These are phyloP conservation scores for Meloidogyne exigua DNA, from an alignment of 1,140 invertebrate genomes.

Conservation along the genomic window DNA sequence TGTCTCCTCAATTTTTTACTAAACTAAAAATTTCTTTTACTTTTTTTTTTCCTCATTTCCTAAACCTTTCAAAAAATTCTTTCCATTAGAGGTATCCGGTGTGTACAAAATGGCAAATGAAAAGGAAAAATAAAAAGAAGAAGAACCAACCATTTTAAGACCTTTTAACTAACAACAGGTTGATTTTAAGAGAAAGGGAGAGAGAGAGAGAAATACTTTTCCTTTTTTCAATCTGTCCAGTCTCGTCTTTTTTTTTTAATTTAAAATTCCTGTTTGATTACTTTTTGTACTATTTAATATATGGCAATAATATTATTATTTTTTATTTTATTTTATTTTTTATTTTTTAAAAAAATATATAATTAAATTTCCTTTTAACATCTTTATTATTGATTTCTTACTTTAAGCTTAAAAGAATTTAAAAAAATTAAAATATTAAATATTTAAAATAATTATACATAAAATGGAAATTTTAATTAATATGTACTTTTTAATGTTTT, in stretches of 20 bases:
- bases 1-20: neutral
- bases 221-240: neutral
- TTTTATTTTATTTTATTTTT: neutral
- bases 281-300: neutral
- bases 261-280: slow-evolving; percentile 5
- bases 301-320: no score
- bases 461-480: no score
- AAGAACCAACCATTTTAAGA: neutral
- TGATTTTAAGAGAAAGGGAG: neutral
- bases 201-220: neutral
- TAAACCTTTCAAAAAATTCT: slow-evolving; percentile 4
- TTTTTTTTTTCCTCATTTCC: neutral
- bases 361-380: neutral
- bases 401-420: no score
- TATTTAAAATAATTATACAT: no score
- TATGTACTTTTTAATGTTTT: no score
- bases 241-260: neutral
- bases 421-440: no score
- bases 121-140: neutral
- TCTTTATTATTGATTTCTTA: no score
- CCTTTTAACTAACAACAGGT: neutral
- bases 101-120: neutral
- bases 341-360: neutral
- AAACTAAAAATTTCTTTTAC: neutral
- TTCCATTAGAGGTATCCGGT: slow-evolving; percentile 4